phyloP scores from a whole-genome alignment of 2,113 vertebrate species.

The Dasyurus viverrinus region DNA sequence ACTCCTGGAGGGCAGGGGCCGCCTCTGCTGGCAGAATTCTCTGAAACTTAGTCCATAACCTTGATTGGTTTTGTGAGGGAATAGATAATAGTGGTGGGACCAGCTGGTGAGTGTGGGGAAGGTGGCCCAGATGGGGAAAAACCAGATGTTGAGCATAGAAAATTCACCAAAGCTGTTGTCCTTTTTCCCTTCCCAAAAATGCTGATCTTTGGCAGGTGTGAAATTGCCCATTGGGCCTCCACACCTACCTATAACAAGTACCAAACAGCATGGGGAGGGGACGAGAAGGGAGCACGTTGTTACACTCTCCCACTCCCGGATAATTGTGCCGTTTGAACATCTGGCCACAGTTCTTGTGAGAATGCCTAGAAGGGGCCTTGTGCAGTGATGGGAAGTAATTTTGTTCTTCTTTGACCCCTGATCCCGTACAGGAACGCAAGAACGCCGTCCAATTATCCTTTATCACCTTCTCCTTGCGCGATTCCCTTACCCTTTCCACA shows the following conservation, averaged over 20 bases:
- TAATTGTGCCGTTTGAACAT: background rate
- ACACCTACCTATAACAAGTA: background rate
- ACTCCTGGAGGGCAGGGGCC: background rate
- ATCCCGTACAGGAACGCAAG: background rate
- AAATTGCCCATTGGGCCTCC: background rate
- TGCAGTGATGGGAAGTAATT: background rate
- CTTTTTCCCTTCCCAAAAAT: background rate
- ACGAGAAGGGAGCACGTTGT: background rate
- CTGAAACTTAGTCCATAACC: background rate
- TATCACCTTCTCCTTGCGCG: background rate
- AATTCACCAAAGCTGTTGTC: background rate
- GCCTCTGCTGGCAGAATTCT: background rate
- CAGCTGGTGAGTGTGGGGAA: background rate
- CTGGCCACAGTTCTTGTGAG: background rate
- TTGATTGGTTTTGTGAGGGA: background rate
- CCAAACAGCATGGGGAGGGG: background rate
- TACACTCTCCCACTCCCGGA: fast-evolving
- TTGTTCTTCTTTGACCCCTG: background rate
- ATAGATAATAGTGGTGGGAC: background rate
- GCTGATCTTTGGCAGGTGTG: background rate
- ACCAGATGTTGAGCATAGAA: background rate
- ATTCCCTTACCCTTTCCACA: background rate
- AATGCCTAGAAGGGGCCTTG: background rate
- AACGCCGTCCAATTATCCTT: background rate
- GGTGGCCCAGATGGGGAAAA: background rate